Base-by-base conservation (phyloP, 2,113 vertebrate genomes). In the Tauraco erythrolophus region DNA sequence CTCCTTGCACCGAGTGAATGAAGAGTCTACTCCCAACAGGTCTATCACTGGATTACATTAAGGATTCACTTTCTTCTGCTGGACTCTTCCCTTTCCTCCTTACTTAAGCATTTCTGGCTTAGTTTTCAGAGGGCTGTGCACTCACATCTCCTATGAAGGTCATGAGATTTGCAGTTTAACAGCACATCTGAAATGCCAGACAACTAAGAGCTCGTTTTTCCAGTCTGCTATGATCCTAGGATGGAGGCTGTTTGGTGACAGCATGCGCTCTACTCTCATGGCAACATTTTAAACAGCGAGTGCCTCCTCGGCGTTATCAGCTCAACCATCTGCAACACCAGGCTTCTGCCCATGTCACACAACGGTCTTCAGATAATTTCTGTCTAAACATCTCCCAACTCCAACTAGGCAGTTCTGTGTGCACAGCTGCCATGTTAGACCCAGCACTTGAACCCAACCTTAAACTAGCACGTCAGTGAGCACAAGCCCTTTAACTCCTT, bases 91-190 rank as follows among this genome's bases (percentile, higher is more conserved):
- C 57, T 51, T 51, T 71, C 51, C 78, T 83, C 58, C 50, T 64
- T 41, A 71, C 45, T 95, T 25, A 69, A 91, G 81, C 65, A 39
- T 57, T 89, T 84, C 89, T 91, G 84, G 84, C 84, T 90, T 91
- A 69, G 58, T 89, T 97, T 95, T 79, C 87, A 7, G 14, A 84
- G 57, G 76, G 68, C 88, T 94, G 64, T 57, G 89, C 89, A 94
- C 69, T 72, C 72, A 64, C 69, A 79, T 60, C 88, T 89, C 83
- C 76, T 37, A 76, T 56, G 91, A 81, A 92, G 56, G 85, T 51
- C 92, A 94, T 37, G 76, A 91, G 86, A 92, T 94, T 89, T 95
- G 91, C 83, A 81, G 88, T 88, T 81, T 13, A 92, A 71, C 60
- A 85, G 88, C 80, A 91, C 88, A 84, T 84, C 88, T 68, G 77